Evolutionary conservation across 2,888 invertebrate genomes (phyloP).

Genomic region (Diaperis boleti): DNA sequence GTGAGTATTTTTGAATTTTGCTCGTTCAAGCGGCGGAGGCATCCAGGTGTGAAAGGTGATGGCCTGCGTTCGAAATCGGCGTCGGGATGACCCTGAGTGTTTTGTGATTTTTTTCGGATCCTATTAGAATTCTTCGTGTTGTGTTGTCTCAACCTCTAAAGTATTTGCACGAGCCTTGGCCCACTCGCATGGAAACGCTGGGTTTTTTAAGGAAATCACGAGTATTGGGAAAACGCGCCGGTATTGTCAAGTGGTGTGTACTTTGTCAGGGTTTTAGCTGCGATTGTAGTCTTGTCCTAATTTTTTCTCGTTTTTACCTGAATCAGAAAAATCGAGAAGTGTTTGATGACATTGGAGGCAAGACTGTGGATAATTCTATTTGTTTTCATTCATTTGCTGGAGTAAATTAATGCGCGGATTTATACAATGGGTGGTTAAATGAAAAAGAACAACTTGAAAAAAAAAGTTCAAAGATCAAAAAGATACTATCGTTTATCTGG

Average conservation of each 20-base stretch:
- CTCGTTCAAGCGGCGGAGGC: not conserved
- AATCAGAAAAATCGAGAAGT: too few species aligned
- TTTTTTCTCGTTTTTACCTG: too few species aligned
- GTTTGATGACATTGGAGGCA: too few species aligned
- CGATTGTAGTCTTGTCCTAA: too few species aligned
- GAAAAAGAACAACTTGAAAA: too few species aligned
- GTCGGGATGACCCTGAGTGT: not conserved
- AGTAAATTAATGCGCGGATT: too few species aligned
- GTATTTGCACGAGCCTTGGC: slow-evolving; percentile 2
- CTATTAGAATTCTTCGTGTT: not conserved
- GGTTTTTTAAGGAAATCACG: slow-evolving; percentile 1
- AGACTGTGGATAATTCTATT: too few species aligned
- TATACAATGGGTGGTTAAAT: too few species aligned
- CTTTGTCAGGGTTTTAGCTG: not conserved
- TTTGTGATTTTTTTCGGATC: not conserved
- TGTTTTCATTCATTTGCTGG: too few species aligned
- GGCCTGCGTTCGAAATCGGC: not conserved
- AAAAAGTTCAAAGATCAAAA: too few species aligned
- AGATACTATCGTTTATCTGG: too few species aligned
- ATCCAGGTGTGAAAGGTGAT: not conserved
- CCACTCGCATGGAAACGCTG: not conserved
- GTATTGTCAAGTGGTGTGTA: not conserved
- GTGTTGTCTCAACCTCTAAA: not conserved
- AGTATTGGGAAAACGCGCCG: not conserved
- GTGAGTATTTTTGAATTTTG: slow-evolving; percentile 14